These are phyloP conservation scores for Spodoptera littoralis DNA, from an alignment of 2,888 invertebrate species.

Conservation along the genomic window DNA sequence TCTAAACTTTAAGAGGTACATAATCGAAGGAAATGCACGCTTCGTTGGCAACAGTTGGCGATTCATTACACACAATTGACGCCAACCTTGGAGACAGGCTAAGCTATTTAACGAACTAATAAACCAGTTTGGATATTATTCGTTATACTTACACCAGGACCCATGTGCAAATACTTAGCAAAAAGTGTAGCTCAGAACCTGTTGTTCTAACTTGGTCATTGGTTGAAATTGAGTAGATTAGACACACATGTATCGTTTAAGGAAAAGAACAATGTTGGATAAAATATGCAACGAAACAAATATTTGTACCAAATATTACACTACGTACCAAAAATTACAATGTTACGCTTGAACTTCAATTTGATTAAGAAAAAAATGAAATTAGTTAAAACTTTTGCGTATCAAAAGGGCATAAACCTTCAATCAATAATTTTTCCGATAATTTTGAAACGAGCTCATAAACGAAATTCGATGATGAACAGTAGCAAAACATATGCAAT, in stretches of 20 bases:
- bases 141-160: conserved; percentile 27
- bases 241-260: not conserved
- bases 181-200: conserved; percentile 43
- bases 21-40: conserved; percentile 21
- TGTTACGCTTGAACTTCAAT: too few species aligned
- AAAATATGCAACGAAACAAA: too few species aligned
- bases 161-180: conserved; percentile 17
- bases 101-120: conserved; percentile 29
- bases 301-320: too few species aligned
- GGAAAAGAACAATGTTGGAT: too few species aligned
- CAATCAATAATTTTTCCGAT: conserved; percentile 15
- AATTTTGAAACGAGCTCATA: conserved; percentile 15
- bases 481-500: not conserved
- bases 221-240: conserved; percentile 55
- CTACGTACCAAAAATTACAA: too few species aligned
- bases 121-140: conserved; percentile 40
- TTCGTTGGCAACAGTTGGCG: conserved; percentile 26
- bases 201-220: conserved; percentile 30
- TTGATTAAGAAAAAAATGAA: too few species aligned
- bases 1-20: not conserved
- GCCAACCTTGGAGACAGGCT: conserved; percentile 29
- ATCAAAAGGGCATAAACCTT: conserved; percentile 19
- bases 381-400: not conserved
- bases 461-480: not conserved
- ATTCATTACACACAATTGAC: conserved; percentile 33